These are phyloP conservation scores for Herminia tarsipennalis DNA, from an alignment of 2,888 invertebrate species.

Conservation along the genomic window DNA sequence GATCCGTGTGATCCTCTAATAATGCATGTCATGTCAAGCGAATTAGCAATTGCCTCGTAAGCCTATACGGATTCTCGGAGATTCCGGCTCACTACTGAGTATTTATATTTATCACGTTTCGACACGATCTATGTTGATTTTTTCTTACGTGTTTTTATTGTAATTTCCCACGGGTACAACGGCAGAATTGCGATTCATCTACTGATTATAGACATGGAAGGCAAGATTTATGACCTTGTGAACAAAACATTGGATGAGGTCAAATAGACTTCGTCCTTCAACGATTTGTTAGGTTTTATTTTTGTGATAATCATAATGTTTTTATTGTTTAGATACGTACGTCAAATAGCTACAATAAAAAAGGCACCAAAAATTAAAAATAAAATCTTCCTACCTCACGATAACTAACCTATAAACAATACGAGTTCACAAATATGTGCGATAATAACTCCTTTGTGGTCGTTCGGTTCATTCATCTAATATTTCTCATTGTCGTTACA, in stretches of 20 bases:
- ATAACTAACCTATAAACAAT: too few relatives aligned
- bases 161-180: conserved; percentile 73
- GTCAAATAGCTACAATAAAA: too few relatives aligned
- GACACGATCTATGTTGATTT: conserved; percentile 61
- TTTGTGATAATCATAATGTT: not conserved
- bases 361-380: not conserved
- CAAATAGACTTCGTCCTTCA: conserved; percentile 14
- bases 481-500: conserved; percentile 61
- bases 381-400: too few relatives aligned
- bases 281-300: not conserved
- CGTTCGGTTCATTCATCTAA: conserved; percentile 54
- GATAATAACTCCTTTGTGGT: conserved; percentile 29
- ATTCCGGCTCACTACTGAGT: conserved; percentile 71
- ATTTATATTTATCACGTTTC: conserved; percentile 67
- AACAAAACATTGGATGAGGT: conserved; percentile 28
- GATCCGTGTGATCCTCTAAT: not conserved
- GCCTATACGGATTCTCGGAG: conserved; percentile 70
- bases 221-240: conserved; percentile 30
- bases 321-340: not conserved
- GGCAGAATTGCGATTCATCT: conserved; percentile 60
- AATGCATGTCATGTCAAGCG: conserved; percentile 8
- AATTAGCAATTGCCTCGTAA: conserved; percentile 51
- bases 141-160: conserved; percentile 60
- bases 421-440: conserved; percentile 14
- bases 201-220: conserved; percentile 51